Percentiles rank a stretch among this genome's conserved stretches.
Evolutionary conservation across 2,797 vertebrate genomes (phyloP).

Genomic region (Pangasius mekongensis): DNA sequence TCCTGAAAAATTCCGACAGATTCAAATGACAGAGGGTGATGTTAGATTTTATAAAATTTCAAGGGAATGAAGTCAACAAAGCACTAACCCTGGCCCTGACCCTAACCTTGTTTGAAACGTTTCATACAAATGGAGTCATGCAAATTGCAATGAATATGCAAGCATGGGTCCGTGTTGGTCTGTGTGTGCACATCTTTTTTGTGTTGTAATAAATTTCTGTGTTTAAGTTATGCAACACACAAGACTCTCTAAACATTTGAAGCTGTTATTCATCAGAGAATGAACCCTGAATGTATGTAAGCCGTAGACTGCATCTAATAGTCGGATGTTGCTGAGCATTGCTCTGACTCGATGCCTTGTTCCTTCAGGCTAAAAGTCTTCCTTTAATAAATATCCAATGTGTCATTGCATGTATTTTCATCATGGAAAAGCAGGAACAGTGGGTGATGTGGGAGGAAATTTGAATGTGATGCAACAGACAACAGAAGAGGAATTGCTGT

Average conservation of each 20-base stretch:
- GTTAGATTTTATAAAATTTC: neutral
- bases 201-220: neutral
- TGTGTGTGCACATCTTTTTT: neutral
- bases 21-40: neutral
- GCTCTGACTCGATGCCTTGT: neutral
- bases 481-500: neutral
- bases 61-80: neutral
- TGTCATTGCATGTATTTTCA: slow-evolving; percentile 15
- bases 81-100: neutral
- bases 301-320: neutral
- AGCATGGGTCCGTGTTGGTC: neutral
- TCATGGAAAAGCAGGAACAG: neutral
- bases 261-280: neutral
- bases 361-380: neutral
- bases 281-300: neutral
- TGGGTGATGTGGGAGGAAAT: slow-evolving; percentile 20
- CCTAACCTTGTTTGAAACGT: neutral
- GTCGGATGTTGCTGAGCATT: neutral
- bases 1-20: neutral
- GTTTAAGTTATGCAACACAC: neutral
- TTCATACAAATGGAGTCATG: neutral
- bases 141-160: neutral
- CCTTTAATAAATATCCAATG: slow-evolving; percentile 25
- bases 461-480: slow-evolving; percentile 2
- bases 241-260: neutral